Percentiles rank a stretch among this genome's conserved stretches.
Conservation (phyloP, 23 tunicate species). For the Pegea sp. region DNA sequence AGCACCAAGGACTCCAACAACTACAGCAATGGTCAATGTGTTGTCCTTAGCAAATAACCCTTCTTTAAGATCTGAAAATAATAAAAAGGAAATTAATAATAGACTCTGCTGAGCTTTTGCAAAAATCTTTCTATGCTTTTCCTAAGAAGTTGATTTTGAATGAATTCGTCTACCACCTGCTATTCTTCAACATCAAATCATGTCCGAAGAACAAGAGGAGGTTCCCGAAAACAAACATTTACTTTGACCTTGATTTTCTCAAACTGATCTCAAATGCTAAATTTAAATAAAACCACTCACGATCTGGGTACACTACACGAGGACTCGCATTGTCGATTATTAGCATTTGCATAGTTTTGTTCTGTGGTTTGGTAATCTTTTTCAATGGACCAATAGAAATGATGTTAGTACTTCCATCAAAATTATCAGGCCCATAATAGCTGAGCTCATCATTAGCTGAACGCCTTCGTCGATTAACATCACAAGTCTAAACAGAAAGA, state of each 20-base stretch:
- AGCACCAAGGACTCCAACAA: conserved; percentile 26
- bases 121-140: no score
- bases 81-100: no score
- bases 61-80: no score
- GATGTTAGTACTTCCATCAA: conserved; percentile 4
- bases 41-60: no score
- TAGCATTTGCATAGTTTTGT: neutral
- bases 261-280: no score
- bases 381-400: conserved; percentile 39
- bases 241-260: no score
- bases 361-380: conserved; percentile 2
- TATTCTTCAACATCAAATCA: conserved; percentile 74
- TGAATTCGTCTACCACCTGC: conserved; percentile 90
- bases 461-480: conserved; percentile 18
- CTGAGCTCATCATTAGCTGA: conserved; percentile 4
- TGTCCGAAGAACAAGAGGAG: conserved; percentile 62
- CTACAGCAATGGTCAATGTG: conserved; percentile 4
- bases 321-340: neutral
- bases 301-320: neutral
- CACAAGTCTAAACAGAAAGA: conserved; percentile 28
- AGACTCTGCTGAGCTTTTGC: no score
- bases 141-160: conserved; percentile 5
- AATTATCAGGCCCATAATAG: conserved; percentile 18
- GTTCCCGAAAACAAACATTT: conserved; percentile 26
- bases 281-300: neutral